Conservation (phyloP, 2,888 invertebrate genomes). For the Lasioglossum pauxillum region DNA sequence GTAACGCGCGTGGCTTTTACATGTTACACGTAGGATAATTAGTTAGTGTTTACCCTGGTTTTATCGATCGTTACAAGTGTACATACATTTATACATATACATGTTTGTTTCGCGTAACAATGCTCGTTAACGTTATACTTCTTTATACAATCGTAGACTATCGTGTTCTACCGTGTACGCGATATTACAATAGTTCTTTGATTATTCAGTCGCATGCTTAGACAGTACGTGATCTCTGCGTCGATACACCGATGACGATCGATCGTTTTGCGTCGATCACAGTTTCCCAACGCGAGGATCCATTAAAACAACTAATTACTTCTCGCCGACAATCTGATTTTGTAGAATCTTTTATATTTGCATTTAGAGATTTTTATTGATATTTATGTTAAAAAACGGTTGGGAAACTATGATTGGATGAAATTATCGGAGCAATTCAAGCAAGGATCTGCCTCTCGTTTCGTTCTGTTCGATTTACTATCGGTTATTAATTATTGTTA, state of each 20-base stretch:
- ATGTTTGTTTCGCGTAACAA: constrained; percentile 49
- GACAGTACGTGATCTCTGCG: constrained; percentile 46
- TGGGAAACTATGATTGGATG: neutral
- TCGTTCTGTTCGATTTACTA: neutral
- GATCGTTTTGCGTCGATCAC: neutral
- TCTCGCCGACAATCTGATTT: neutral
- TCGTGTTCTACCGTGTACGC: constrained; percentile 50
- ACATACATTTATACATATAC: constrained; percentile 26
- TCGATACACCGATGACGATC: neutral
- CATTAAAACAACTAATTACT: neutral
- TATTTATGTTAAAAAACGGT: neutral
- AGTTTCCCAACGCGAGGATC: neutral
- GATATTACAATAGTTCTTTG: constrained; percentile 70
- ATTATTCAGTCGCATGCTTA: constrained; percentile 78
- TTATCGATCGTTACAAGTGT: constrained; percentile 72
- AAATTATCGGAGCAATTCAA: neutral
- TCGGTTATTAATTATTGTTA: neutral
- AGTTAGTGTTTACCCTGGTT: constrained; percentile 74
- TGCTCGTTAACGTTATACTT: constrained; percentile 52
- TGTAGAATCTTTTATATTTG: neutral
- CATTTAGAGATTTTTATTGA: neutral
- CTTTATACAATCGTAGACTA: constrained; percentile 61
- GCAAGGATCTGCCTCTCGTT: neutral
- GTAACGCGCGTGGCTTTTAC: constrained; percentile 7
- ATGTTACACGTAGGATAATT: constrained; percentile 61